phyloP scores from a whole-genome alignment of 2,113 vertebrate genomes.

The Fregata magnificens region DNA sequence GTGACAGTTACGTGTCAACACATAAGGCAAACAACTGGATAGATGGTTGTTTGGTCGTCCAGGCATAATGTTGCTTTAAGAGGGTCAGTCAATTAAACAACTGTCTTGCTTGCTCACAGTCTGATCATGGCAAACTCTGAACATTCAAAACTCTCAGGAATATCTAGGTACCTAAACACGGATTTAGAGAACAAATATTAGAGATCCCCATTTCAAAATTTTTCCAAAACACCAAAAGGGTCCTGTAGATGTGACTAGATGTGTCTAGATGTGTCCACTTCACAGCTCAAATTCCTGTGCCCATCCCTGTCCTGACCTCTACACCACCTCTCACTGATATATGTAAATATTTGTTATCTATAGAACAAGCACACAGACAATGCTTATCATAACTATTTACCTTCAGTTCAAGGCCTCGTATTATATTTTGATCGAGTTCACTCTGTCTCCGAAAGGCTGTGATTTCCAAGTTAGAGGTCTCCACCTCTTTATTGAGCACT shows the following conservation, averaged over 20 bases:
- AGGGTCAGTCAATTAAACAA: background rate
- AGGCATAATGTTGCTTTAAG: background rate
- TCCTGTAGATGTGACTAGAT: background rate
- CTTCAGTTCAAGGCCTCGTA: slow-evolving; percentile 76
- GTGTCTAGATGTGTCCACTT: no score
- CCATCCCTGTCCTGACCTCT: background rate
- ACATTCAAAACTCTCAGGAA: background rate
- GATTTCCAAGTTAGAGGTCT: slow-evolving; percentile 74
- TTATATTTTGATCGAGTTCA: slow-evolving; percentile 71
- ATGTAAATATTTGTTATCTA: background rate
- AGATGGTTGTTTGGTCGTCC: background rate
- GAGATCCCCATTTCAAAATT: background rate
- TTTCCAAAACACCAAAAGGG: background rate
- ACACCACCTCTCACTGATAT: background rate
- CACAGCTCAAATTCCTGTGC: background rate
- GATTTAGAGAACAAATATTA: background rate
- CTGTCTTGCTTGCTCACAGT: background rate
- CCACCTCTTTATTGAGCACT: slow-evolving; percentile 84
- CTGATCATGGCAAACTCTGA: background rate
- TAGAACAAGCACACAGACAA: background rate
- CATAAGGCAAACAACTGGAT: background rate
- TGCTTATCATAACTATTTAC: slow-evolving; percentile 26
- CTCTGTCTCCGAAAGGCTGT: slow-evolving; percentile 73
- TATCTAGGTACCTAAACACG: background rate
- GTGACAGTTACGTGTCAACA: background rate